A percentile compares a stretch with the other conserved stretches of the same genome.
phyloP scores from a whole-genome alignment of 2,888 invertebrate genomes.

The Aradus depressus region DNA sequence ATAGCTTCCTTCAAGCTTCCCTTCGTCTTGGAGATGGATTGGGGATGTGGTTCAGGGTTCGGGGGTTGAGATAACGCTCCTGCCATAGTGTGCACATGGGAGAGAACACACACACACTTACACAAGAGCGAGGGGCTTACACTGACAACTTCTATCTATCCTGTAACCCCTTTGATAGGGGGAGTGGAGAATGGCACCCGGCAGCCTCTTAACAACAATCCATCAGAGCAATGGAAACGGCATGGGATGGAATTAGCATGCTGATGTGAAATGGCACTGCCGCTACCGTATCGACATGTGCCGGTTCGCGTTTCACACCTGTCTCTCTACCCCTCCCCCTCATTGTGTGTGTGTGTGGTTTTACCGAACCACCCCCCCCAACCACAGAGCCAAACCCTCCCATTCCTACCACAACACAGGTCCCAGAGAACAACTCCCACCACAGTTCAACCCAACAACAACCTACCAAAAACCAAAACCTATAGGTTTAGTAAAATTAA shows the following conservation, averaged over 20 bases:
- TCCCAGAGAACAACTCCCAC: too few relatives aligned
- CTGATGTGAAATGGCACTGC: not conserved
- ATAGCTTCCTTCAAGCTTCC: constrained; percentile 18
- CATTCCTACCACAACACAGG: too few relatives aligned
- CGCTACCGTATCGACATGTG: constrained; percentile 8
- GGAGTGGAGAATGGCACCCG: not conserved
- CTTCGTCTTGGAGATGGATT: constrained; percentile 22
- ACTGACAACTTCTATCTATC: constrained; percentile 29
- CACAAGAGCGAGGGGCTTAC: constrained; percentile 29
- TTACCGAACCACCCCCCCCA: too few relatives aligned
- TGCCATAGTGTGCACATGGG: too few relatives aligned
- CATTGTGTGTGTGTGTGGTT: too few relatives aligned
- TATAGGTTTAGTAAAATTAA: too few relatives aligned
- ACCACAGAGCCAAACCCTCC: too few relatives aligned
- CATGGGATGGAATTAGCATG: constrained; percentile 11
- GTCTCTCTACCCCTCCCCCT: not conserved
- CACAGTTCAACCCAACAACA: too few relatives aligned
- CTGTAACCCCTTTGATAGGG: constrained; percentile 25
- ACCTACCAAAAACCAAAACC: too few relatives aligned
- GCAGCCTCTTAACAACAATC: constrained; percentile 8
- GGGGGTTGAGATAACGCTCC: constrained; percentile 18
- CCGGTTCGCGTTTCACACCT: not conserved
- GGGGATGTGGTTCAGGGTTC: constrained; percentile 17
- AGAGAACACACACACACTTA: too few relatives aligned
- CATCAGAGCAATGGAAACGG: constrained; percentile 14